Percentiles rank a stretch among this genome's conserved stretches.
Evolutionary conservation across 35 echinoderm and acorn worm species (phyloP).

Genomic region (Lytechinus pictus): DNA sequence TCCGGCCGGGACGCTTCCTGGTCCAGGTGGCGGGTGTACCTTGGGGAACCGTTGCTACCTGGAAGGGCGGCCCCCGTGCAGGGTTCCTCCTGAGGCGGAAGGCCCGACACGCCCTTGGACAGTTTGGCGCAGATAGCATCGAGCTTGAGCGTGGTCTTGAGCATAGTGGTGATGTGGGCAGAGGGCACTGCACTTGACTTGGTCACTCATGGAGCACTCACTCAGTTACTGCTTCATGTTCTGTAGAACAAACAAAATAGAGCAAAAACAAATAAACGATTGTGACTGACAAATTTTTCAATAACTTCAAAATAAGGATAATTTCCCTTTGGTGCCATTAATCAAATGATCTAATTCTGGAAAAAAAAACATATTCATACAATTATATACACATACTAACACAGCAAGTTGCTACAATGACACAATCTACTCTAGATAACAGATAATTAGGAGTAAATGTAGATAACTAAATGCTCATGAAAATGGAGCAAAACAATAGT

Average conservation of each 20-base stretch:
- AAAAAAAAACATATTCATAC: too few relatives aligned
- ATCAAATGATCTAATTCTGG: too few relatives aligned
- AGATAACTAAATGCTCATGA: too few relatives aligned
- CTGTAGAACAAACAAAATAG: background rate
- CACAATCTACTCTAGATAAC: too few relatives aligned
- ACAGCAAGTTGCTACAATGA: too few relatives aligned
- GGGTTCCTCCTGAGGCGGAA: slow-evolving; percentile 38
- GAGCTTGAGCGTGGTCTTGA: slow-evolving; percentile 82
- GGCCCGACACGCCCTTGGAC: slow-evolving; percentile 69
- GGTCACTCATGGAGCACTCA: slow-evolving; percentile 44
- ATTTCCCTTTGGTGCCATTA: too few relatives aligned
- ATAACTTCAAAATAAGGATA: too few relatives aligned
- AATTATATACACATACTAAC: too few relatives aligned
- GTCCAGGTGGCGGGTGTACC: slow-evolving; percentile 1
- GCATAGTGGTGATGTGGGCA: slow-evolving; percentile 65
- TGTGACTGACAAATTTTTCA: too few relatives aligned
- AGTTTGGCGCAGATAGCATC: slow-evolving; percentile 92
- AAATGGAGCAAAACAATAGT: too few relatives aligned
- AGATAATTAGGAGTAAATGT: too few relatives aligned
- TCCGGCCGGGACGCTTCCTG: slow-evolving; percentile 20
- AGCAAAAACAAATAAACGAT: background rate
- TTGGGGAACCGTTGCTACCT: slow-evolving; percentile 5
- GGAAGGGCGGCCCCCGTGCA: slow-evolving; percentile 30
- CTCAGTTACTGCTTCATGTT: slow-evolving; percentile 29
- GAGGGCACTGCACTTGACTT: slow-evolving; percentile 35